These are phyloP conservation scores for Caenorhabditis sp. DNA, from an alignment of 2,888 invertebrate species.

Conservation along the genomic window DNA sequence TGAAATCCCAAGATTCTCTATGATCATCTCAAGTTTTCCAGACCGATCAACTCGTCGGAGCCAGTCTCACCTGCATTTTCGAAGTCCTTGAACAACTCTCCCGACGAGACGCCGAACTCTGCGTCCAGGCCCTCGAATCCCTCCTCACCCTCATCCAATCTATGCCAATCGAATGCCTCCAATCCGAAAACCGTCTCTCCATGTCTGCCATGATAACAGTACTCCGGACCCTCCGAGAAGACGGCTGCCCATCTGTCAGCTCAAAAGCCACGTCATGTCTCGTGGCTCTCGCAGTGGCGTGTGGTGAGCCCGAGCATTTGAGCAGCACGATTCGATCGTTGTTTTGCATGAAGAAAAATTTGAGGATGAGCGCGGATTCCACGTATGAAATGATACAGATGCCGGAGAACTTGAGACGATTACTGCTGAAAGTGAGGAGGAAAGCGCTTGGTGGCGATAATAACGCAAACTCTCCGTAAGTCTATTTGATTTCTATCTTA, in stretches of 20 bases:
- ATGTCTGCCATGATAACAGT: conserved; percentile 90
- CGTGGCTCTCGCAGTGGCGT: conserved; percentile 92
- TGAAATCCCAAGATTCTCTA: too few species aligned
- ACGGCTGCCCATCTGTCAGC: conserved; percentile 86
- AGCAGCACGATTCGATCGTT: conserved; percentile 72
- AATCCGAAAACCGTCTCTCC: conserved; percentile 90
- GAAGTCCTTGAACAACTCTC: conserved; percentile 93
- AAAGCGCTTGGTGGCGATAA: conserved; percentile 57
- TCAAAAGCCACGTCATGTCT: conserved; percentile 94
- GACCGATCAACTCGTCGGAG: conserved; percentile 83
- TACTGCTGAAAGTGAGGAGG: conserved; percentile 76
- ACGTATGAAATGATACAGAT: conserved; percentile 71
- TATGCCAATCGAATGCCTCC: conserved; percentile 91
- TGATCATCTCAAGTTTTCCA: too few species aligned
- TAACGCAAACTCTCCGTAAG: conserved; percentile 22
- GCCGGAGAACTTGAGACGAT: conserved; percentile 77
- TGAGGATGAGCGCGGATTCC: conserved; percentile 66
- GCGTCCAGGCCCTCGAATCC: conserved; percentile 91
- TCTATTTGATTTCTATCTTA: not conserved
- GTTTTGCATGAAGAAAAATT: conserved; percentile 62
- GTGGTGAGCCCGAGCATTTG: conserved; percentile 87
- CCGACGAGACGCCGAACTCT: conserved; percentile 90
- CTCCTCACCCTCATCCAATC: conserved; percentile 87
- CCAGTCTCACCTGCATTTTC: conserved; percentile 89
- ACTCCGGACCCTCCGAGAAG: conserved; percentile 85